Conservation (phyloP, 2,888 invertebrate species). For the Adelognathus sp. region DNA sequence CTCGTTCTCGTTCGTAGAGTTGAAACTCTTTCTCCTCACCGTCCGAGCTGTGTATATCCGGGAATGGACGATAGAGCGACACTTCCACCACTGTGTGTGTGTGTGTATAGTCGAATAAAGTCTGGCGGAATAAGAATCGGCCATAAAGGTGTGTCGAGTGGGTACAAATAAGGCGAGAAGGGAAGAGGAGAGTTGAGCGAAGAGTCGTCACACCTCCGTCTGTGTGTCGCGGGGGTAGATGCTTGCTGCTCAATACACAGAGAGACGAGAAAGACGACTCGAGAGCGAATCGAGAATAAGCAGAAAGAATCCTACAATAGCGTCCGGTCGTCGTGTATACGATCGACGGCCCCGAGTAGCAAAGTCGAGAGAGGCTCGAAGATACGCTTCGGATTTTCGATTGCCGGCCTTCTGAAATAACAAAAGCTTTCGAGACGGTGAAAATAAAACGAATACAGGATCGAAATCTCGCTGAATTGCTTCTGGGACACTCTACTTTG, state of each 20-base stretch:
- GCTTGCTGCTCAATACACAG: constrained; percentile 18
- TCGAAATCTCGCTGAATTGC: background rate
- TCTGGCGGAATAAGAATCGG: constrained; percentile 69
- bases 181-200: background rate
- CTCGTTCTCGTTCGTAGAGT: constrained; percentile 40
- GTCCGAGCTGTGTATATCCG: no score
- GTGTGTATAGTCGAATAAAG: constrained; percentile 66
- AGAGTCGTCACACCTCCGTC: constrained; percentile 9
- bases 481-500: background rate
- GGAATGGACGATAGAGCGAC: constrained; percentile 42
- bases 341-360: no score
- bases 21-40: no score
- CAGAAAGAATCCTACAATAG: constrained; percentile 36
- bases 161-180: constrained; percentile 58
- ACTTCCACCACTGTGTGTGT: no score
- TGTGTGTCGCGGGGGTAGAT: constrained; percentile 1
- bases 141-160: constrained; percentile 60
- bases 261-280: constrained; percentile 29
- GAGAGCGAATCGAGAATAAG: constrained; percentile 49
- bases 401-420: constrained; percentile 38
- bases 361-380: constrained; percentile 45
- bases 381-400: constrained; percentile 45
- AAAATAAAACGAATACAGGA: constrained; percentile 14
- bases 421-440: constrained; percentile 18
- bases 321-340: background rate